A percentile compares a stretch with the other conserved stretches of the same genome.
phyloP scores from a whole-genome alignment of 2,888 invertebrate species.

The Empis stercorea region DNA sequence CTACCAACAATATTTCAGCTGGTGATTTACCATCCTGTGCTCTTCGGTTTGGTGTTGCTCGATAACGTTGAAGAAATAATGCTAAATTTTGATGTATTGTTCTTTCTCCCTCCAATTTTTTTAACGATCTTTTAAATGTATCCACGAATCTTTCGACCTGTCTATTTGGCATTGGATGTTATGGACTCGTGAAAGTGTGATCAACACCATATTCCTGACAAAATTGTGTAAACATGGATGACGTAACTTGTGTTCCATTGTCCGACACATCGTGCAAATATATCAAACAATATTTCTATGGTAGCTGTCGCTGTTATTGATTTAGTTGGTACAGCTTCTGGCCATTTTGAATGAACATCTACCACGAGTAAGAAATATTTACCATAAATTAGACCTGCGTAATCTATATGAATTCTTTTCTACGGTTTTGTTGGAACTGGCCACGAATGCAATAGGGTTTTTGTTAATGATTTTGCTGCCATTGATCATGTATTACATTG shows the following conservation, averaged over 20 bases:
- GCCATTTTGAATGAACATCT: conserved; percentile 33
- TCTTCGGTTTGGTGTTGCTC: conserved; percentile 13
- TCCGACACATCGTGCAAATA: conserved; percentile 15
- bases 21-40: conserved; percentile 11
- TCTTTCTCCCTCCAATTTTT: conserved; percentile 11
- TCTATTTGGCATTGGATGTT: conserved; percentile 13
- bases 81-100: conserved; percentile 9
- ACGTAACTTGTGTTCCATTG: conserved; percentile 9
- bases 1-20: conserved; percentile 8
- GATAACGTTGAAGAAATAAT: conserved; percentile 12
- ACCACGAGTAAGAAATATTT: too few relatives aligned
- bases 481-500: too few relatives aligned
- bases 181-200: conserved; percentile 5
- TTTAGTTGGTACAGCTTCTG: conserved; percentile 23
- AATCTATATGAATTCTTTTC: too few relatives aligned
- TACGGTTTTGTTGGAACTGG: too few relatives aligned
- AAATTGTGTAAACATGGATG: too few relatives aligned
- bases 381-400: too few relatives aligned
- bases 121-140: conserved; percentile 13
- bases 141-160: conserved; percentile 16
- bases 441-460: too few relatives aligned
- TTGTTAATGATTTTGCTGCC: too few relatives aligned
- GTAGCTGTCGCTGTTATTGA: conserved; percentile 11
- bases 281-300: conserved; percentile 11
- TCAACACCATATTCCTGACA: conserved; percentile 6